Base-by-base conservation (phyloP, 2,797 vertebrate genomes). In the Acanthopagrus latus region DNA sequence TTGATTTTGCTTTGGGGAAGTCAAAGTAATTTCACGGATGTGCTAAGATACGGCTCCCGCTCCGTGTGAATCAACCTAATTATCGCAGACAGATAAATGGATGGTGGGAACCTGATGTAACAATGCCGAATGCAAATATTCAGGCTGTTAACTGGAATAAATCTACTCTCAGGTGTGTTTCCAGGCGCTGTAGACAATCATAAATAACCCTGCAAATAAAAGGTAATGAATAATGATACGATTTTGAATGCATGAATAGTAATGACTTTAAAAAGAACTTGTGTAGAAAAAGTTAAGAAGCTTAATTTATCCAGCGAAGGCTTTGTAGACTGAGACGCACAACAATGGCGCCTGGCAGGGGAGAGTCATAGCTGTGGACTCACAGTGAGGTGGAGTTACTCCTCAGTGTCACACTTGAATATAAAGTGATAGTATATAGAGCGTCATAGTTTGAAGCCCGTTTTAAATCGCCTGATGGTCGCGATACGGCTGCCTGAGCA, bases 241-340 rank as follows among this genome's bases (percentile, higher is more conserved):
- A 29, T 38, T 78, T 71, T 58, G 41, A 83, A 83, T 74, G 43
- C 43, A 81, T 82, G 55, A 78, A 75, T 83, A 83, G 78, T 52
- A 82, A 81, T 69, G 14, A 51, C 25, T 50, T 68, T 41, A 33
- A 29, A 71, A 56, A 66, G 7, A 50, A 57, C 66, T 56, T n/a
- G 44, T 47, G 16, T 11, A n/a, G 70, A 20, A 59, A 52, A 68
- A 9, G 44, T 51, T 76, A 64, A 11, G 50, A 74, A 47, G 1
- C 9, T 66, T 74, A 66, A 54, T 55, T 46, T 23, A n/a, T 64
- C 71, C 48, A n/a, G 33, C 41, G 25, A 6, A 58, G n/a, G 38
- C 10, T 63, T 65, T 81, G 82, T 68, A 23, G 50, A 25, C 47
- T 27, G 69, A 25, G 47, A 64, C 11, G 33, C 29, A 38, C 33